phyloP scores from a whole-genome alignment of 2,797 vertebrate genomes.

The Muscicapa comitata region DNA sequence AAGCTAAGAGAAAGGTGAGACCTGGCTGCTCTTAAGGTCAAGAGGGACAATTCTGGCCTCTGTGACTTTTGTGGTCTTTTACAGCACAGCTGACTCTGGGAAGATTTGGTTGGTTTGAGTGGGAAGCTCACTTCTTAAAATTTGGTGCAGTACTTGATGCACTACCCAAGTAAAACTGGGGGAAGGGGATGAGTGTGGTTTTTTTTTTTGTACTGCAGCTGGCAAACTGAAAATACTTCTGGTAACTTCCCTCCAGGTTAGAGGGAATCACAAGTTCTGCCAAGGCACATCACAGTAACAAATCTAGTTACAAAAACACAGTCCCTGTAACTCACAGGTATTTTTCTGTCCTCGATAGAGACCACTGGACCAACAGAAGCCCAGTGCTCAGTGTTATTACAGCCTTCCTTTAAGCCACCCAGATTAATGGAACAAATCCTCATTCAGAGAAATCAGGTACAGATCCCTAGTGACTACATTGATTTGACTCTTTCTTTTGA shows the following conservation, averaged over 20 bases:
- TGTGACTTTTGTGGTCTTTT: not conserved
- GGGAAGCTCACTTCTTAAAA: not conserved
- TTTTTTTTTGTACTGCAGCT: not conserved
- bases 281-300: not conserved
- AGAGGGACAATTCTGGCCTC: not conserved
- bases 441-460: constrained; percentile 8
- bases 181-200: accelerated
- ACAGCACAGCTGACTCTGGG: not conserved
- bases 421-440: not conserved
- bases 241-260: not conserved
- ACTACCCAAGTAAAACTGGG: not conserved
- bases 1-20: not conserved
- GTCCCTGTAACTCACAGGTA: not conserved
- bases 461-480: not conserved
- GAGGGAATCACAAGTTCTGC: not conserved
- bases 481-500: not conserved
- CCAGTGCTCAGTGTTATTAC: not conserved
- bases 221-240: not conserved
- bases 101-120: not conserved
- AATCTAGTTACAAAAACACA: not conserved
- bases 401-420: not conserved
- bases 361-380: not conserved
- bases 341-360: not conserved
- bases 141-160: not conserved
- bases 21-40: not conserved